Evolutionary conservation across 1,140 invertebrate genomes (phyloP).

Genomic region (Hetaerina americana): DNA sequence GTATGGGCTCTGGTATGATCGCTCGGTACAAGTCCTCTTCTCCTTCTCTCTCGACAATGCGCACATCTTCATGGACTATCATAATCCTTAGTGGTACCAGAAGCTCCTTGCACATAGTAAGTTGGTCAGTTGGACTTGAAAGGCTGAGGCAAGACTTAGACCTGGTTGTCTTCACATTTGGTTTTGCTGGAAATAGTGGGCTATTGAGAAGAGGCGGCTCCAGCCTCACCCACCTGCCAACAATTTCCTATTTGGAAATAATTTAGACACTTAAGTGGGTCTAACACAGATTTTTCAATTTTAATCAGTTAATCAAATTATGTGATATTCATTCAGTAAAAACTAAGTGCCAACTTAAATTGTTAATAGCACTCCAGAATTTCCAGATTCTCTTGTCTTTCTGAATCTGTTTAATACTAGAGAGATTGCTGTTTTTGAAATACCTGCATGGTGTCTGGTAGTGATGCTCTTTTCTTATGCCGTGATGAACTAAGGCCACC

Average conservation of each 20-base stretch:
- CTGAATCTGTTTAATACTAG: too few species aligned
- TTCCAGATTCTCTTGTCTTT: too few species aligned
- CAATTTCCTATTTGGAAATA: not conserved
- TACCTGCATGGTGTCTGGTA: not conserved
- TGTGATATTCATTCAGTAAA: too few species aligned
- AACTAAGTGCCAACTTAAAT: too few species aligned
- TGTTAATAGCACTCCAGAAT: too few species aligned
- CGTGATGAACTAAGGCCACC: not conserved
- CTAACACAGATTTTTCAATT: too few species aligned
- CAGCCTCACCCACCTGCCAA: not conserved
- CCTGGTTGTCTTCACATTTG: not conserved
- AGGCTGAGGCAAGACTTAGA: not conserved
- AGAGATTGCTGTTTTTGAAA: too few species aligned
- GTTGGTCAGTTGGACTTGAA: too few species aligned
- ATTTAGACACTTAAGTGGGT: too few species aligned
- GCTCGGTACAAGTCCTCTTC: not conserved
- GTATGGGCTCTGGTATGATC: not conserved
- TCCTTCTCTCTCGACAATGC: not conserved
- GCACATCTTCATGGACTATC: not conserved
- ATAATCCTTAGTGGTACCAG: not conserved
- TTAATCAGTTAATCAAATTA: too few species aligned
- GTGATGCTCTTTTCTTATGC: not conserved
- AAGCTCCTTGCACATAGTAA: not conserved
- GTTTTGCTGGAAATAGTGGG: not conserved
- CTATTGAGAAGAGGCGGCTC: not conserved